Base-by-base conservation (phyloP, 2,797 vertebrate genomes). In the Microctenopoma steveboyesi region DNA sequence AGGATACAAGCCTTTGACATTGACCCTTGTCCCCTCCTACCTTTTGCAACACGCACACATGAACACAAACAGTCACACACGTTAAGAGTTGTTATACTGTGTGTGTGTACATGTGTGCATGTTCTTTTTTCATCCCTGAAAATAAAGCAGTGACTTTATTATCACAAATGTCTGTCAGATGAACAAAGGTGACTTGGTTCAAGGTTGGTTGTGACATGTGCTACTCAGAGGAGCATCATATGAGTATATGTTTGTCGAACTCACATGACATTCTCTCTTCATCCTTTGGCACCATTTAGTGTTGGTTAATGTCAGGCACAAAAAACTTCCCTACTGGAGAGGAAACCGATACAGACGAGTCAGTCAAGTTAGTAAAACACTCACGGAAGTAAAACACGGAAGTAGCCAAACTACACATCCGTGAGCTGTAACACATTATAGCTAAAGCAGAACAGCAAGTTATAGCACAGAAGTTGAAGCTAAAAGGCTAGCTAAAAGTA, bases 1-100 rank as follows among this genome's bases (percentile, higher is more conserved):
- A 87, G 86, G 85, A 89, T 80, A 80, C 58, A 68, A 76, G 76
- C 58, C 46, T 68, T 62, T 89, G 86, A 90, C 89, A 87, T 85
- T 91, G 86, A 90, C 56, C 53, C 9, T 3, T 18, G 3, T 16
- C 60, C 45, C 35, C 33, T 39, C 47, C 16, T 52, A 63, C 45
- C 51, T 47, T 43, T 61, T 37, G 62, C 46, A 58, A 65, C 62
- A 68, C 57, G 59, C 28, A 58, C 57, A 59, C 33, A 63, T 49
- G 22, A 22, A 22, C 22, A 22, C 22, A 66, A 4, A 56, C 1
- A 22, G 22, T 15, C 13, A 49, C 22, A 55, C 7, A 1, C 46
- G 16, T 18, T 61, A 56, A 43, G 78, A 48, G 64, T 64, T 67
- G 28, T 48, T 60, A 12, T 4, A 35, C 4, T 27, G 48, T 50